These are phyloP conservation scores for Andricus curvator DNA, from an alignment of 2,888 invertebrate genomes.

Conservation along the genomic window DNA sequence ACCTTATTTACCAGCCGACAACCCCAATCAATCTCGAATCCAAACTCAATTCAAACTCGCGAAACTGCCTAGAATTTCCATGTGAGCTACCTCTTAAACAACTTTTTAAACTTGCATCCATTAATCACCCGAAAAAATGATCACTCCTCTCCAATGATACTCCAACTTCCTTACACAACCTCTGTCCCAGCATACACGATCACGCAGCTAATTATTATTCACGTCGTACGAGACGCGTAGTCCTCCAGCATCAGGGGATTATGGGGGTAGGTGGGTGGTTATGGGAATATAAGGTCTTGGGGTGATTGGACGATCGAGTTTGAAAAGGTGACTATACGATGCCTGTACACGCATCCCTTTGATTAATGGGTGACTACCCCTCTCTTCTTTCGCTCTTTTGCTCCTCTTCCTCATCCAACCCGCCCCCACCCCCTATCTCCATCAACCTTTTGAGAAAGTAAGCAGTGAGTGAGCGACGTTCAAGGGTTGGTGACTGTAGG, in stretches of 20 bases:
- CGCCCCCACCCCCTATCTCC: conserved; percentile 54
- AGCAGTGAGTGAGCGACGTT: conserved; percentile 73
- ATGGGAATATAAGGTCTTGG: not conserved
- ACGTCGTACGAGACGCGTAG: conserved; percentile 26
- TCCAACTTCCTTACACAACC: not conserved
- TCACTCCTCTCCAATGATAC: not conserved
- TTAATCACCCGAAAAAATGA: conserved; percentile 24
- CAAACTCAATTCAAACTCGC: conserved; percentile 26
- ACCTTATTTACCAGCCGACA: conserved; percentile 1
- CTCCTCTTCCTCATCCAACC: conserved; percentile 57
- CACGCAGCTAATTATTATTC: conserved; percentile 36
- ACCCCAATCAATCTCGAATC: conserved; percentile 25
- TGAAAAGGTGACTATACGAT: conserved; percentile 32
- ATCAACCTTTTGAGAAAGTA: conserved; percentile 68
- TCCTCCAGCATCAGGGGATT: conserved; percentile 19
- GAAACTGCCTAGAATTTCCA: not conserved
- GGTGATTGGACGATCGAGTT: conserved; percentile 28
- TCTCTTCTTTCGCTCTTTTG: conserved; percentile 48
- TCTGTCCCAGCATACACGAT: conserved; percentile 13
- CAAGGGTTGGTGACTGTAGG: conserved; percentile 77
- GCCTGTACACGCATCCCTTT: conserved; percentile 56
- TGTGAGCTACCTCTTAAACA: conserved; percentile 15
- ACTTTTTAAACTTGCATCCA: conserved; percentile 33
- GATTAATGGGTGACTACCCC: conserved; percentile 68
- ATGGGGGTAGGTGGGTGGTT: not conserved